Conservation (phyloP, 2,888 invertebrate species). For the Caenorhabditis sp. region DNA sequence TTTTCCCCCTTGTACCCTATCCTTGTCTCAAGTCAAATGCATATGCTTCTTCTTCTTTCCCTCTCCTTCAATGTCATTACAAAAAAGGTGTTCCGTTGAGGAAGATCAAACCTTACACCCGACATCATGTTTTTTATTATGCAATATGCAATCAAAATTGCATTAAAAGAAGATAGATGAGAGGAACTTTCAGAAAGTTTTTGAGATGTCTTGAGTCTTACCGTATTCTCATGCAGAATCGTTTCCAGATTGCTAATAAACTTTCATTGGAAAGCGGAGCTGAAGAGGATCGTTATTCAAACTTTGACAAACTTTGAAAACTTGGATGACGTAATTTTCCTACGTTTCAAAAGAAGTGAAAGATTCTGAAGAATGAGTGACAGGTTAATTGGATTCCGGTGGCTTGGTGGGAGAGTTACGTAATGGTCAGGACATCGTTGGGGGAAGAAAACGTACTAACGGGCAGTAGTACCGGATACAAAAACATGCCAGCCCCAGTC, state of each 20-base stretch:
- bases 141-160: conserved; percentile 10
- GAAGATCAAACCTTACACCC: conserved; percentile 12
- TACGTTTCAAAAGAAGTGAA: not conserved
- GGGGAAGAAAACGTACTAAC: too few relatives aligned
- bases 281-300: not conserved
- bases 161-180: not conserved
- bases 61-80: not conserved
- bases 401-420: not conserved
- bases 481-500: too few relatives aligned
- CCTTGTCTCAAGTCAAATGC: too few relatives aligned
- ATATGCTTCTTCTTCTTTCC: not conserved
- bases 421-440: not conserved
- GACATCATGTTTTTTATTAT: not conserved
- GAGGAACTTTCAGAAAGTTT: too few relatives aligned
- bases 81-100: not conserved
- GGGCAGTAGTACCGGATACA: too few relatives aligned
- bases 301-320: not conserved
- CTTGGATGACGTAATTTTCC: too few relatives aligned
- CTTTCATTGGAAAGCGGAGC: too few relatives aligned
- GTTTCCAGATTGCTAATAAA: too few relatives aligned
- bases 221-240: too few relatives aligned
- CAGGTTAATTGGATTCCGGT: not conserved
- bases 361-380: not conserved
- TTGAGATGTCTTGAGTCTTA: too few relatives aligned
- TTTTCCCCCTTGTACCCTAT: too few relatives aligned